Evolutionary conservation across 2,797 vertebrate genomes (phyloP).

Genomic region (Urophycis tenuis): DNA sequence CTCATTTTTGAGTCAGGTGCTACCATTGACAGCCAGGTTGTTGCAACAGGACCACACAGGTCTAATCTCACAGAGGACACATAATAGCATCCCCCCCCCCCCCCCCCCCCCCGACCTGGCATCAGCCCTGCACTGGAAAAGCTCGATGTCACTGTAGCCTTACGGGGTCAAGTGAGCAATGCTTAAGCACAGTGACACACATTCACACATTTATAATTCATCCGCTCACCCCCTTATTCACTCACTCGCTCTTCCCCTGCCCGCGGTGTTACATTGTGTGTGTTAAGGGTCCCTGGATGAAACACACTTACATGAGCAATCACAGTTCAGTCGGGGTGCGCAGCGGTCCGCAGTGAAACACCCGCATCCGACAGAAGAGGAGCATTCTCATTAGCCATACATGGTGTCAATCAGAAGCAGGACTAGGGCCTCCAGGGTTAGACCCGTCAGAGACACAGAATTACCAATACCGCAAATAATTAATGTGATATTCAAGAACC

Average conservation of each 20-base stretch:
- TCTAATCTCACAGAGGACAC: neutral
- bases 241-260: slow-evolving; percentile 11
- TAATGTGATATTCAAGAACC: neutral
- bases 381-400: neutral
- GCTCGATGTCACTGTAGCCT: neutral
- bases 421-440: neutral
- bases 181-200: slow-evolving; percentile 35
- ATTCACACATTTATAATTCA: slow-evolving; percentile 47
- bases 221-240: slow-evolving; percentile 23
- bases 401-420: neutral
- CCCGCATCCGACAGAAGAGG: neutral
- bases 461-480: neutral
- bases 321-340: neutral
- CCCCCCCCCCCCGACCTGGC: no score
- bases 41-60: neutral
- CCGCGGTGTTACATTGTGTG: neutral
- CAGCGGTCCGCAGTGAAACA: neutral
- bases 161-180: slow-evolving; percentile 13
- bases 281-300: neutral
- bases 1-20: neutral
- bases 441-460: no score
- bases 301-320: neutral
- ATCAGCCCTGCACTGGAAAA: neutral
- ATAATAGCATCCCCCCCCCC: no score
- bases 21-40: neutral